These are phyloP conservation scores for Drosophila littoralis DNA, from an alignment of 1,140 invertebrate genomes.

Conservation along the genomic window DNA sequence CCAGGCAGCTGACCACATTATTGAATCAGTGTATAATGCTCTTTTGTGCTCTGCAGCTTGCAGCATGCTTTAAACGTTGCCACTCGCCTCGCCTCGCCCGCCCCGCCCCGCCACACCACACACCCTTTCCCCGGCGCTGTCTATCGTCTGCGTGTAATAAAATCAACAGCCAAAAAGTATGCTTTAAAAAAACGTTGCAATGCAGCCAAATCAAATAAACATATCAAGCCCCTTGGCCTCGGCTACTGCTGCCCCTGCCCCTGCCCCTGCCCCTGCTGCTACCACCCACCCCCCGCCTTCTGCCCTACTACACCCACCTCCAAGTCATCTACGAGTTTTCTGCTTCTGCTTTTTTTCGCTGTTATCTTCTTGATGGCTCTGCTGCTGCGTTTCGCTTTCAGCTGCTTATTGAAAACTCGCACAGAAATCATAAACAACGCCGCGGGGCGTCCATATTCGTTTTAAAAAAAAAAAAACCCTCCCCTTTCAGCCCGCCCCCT, in stretches of 20 bases:
- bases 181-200: constrained; percentile 55
- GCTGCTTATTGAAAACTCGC: constrained; percentile 76
- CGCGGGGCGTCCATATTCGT: constrained; percentile 61
- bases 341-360: constrained; percentile 5
- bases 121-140: background rate
- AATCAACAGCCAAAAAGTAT: constrained; percentile 52
- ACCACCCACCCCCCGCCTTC: too few species aligned
- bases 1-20: constrained; percentile 58
- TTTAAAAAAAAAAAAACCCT: background rate
- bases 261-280: background rate
- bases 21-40: constrained; percentile 75
- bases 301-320: background rate
- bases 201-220: constrained; percentile 66
- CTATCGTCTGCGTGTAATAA: constrained; percentile 38
- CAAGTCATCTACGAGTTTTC: constrained; percentile 26
- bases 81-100: background rate
- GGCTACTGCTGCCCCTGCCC: background rate
- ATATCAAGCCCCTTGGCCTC: constrained; percentile 10
- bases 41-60: background rate
- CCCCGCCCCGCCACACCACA: background rate
- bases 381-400: constrained; percentile 33
- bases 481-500: background rate
- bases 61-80: constrained; percentile 24
- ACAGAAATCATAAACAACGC: constrained; percentile 78
- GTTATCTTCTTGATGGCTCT: constrained; percentile 17